These are phyloP conservation scores for Lagodon rhomboides DNA, from an alignment of 2,797 vertebrate species.

Conservation along the genomic window DNA sequence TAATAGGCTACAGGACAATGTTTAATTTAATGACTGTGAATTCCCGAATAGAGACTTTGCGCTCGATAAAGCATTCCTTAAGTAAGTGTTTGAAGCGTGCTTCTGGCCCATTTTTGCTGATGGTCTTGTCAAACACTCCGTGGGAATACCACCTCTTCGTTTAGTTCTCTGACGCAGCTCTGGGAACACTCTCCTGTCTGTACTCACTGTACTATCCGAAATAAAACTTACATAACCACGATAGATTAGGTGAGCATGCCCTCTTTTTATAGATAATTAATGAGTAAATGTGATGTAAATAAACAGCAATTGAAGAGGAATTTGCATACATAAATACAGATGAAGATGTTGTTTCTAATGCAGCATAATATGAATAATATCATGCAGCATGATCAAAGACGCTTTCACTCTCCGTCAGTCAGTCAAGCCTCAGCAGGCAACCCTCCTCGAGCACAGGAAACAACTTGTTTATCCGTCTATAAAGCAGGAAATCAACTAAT, in stretches of 20 bases:
- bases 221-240: not conserved
- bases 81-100: slow-evolving; percentile 58
- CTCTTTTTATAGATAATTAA: not conserved
- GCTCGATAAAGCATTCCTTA: slow-evolving; percentile 62
- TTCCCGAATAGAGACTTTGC: slow-evolving; percentile 49
- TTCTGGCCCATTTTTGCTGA: slow-evolving; percentile 48
- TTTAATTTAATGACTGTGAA: slow-evolving; percentile 67
- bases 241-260: no score
- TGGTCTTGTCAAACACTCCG: slow-evolving; percentile 46
- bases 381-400: not conserved
- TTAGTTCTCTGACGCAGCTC: slow-evolving; percentile 35
- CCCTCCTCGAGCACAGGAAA: not conserved
- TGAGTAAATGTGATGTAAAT: not conserved
- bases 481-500: not conserved
- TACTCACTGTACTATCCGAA: not conserved
- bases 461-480: not conserved
- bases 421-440: not conserved
- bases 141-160: slow-evolving; percentile 31
- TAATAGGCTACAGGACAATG: slow-evolving; percentile 53
- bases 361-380: not conserved
- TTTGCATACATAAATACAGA: not conserved
- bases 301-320: not conserved
- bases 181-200: slow-evolving; percentile 5
- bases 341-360: not conserved
- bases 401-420: not conserved